Evolutionary conservation across 2,113 vertebrate genomes (phyloP), one percentile per base, ranked within the genome.

Genomic region (Chelonoidis abingdonii): DNA sequence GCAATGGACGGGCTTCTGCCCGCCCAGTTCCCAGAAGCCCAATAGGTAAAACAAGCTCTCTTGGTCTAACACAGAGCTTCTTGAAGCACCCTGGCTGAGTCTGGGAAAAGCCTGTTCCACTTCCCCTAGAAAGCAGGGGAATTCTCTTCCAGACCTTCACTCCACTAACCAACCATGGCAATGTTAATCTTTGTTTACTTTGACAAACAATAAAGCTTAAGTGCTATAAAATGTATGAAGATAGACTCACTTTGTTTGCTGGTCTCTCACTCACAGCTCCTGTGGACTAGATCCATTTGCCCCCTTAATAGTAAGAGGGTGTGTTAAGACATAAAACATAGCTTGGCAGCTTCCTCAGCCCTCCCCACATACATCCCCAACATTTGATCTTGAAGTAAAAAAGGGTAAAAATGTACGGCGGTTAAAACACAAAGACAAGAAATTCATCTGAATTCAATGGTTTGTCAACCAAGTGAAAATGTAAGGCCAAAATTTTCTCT

Each of bases 191-290:
- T 31, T 44, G 52, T 12, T 53, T 31, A 75, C 81, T 92, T 86
- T 16, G 53, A 89, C 65, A 78, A 27, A 78, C 75, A 91, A 93
- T 49, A 94, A 91, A 89, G 53, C 1, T 3, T 78, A 86, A 95
- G 57, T 50, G 83, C 92, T 94, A 72, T 80, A 3, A 88, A 80
- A 84, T 95, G 44, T 16, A 78, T 93, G 72, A 72, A 93, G 50
- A 94, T 91, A 41, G 24, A 56, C 59, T 95, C 93, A 72, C 25
- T 93, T 93, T 92, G 41, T 76, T 76, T 44, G 72, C 41, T 25
- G 38, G 22, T 24, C 41, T 76, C 41, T 44, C 41, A 76, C 59
- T 86, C 49, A 69, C 44, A 91, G 53, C 59, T 81, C 35, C 50
- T 89, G 54, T 85, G 29, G 50, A 27, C 27, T 83, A 31, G 86